These are phyloP conservation scores for Sinocyclocheilus maitianheensis DNA, from an alignment of 2,113 vertebrate species.

Conservation along the genomic window DNA sequence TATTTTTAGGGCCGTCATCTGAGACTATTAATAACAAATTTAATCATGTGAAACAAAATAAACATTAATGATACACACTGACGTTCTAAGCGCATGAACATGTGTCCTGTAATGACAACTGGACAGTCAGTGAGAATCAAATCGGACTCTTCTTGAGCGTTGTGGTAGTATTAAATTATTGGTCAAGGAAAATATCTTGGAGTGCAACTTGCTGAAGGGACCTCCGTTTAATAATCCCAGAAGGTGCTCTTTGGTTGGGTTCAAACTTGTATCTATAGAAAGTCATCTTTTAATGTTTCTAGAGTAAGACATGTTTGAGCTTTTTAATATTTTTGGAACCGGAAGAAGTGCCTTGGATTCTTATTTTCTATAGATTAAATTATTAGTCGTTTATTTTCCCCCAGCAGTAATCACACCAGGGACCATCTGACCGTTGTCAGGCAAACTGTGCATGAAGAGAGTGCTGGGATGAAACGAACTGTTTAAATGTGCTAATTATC, in stretches of 20 bases:
- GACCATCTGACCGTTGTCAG: background rate
- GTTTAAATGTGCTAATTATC: slow-evolving; percentile 38
- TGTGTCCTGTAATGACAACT: too few species aligned
- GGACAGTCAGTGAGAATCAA: too few species aligned
- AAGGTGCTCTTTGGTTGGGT: too few species aligned
- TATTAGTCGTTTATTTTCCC: background rate
- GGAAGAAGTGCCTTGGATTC: too few species aligned
- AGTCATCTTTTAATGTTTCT: too few species aligned
- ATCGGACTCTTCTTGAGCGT: background rate
- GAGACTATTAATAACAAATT: background rate
- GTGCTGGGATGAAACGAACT: background rate
- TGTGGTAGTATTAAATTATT: background rate
- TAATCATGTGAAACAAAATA: background rate
- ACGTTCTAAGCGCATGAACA: background rate
- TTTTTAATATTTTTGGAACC: too few species aligned
- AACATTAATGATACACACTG: background rate
- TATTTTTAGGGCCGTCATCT: background rate
- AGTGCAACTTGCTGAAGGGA: too few species aligned
- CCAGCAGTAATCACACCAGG: background rate
- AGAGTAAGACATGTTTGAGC: too few species aligned
- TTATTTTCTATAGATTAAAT: background rate
- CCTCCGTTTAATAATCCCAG: too few species aligned
- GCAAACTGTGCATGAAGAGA: background rate
- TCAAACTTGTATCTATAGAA: too few species aligned
- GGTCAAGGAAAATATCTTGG: too few species aligned